Evolutionary conservation across 2,113 vertebrate genomes (phyloP).

Genomic region (Anolis carolinensis): DNA sequence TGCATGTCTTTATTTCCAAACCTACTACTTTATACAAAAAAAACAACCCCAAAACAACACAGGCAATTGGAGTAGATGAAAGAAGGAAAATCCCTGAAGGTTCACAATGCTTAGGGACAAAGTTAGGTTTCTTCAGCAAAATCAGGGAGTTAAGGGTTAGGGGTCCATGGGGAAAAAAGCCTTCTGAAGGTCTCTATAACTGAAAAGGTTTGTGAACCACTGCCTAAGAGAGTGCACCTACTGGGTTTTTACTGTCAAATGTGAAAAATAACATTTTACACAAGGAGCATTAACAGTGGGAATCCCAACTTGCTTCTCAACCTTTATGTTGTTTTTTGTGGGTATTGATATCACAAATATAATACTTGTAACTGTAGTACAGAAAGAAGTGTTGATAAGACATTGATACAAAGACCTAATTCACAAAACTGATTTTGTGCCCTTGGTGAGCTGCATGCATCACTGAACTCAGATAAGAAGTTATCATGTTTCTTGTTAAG

Average conservation of each 20-base stretch:
- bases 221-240: too few species aligned
- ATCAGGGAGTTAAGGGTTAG: too few species aligned
- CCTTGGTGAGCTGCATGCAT: too few species aligned
- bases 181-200: too few species aligned
- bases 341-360: not conserved
- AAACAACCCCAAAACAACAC: rapidly evolving
- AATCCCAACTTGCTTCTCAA: not conserved
- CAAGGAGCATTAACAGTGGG: not conserved
- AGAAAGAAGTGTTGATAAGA: not conserved
- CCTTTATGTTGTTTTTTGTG: not conserved
- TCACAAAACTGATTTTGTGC: not conserved
- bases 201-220: too few species aligned
- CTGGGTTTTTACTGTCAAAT: not conserved
- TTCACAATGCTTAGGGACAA: too few species aligned
- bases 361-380: not conserved
- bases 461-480: too few species aligned
- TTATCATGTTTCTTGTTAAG: not conserved
- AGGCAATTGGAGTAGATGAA: not conserved
- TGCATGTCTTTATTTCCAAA: too few species aligned
- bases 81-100: too few species aligned
- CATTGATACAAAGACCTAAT: not conserved
- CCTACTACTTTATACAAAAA: too few species aligned
- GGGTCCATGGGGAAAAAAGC: too few species aligned
- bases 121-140: too few species aligned
- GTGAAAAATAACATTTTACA: not conserved